Percentiles rank a stretch among this genome's conserved stretches.
Conservation (phyloP, 2,797 vertebrate species). For the Anguilla anguilla region DNA sequence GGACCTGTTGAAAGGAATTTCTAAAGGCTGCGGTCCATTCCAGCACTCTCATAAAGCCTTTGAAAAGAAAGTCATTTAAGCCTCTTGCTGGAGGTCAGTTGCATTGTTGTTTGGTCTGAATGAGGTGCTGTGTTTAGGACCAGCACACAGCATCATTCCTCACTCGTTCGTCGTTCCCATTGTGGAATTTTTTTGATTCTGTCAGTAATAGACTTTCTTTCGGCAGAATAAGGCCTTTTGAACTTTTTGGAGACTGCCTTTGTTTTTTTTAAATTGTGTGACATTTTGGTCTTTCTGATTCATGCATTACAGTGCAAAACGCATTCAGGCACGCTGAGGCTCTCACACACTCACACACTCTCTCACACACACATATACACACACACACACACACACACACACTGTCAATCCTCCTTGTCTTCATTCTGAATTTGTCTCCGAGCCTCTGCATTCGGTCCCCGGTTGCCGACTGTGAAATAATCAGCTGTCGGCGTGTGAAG, state of each 20-base stretch:
- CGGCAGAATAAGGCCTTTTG: neutral
- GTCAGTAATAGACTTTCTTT: conserved; percentile 43
- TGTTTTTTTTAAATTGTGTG: neutral
- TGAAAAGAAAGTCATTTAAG: conserved; percentile 58
- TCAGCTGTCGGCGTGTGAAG: neutral
- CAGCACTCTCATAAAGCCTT: conserved; percentile 29
- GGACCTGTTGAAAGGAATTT: conserved; percentile 39
- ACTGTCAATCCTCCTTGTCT: neutral
- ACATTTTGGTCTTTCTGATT: neutral
- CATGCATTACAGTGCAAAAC: conserved; percentile 40
- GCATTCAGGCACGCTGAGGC: conserved; percentile 44
- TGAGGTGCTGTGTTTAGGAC: conserved; percentile 41
- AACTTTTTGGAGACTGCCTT: conserved; percentile 30
- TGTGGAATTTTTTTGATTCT: conserved; percentile 38
- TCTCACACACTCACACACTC: neutral
- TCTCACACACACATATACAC: neutral
- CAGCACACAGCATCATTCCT: neutral
- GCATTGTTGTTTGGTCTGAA: conserved; percentile 64
- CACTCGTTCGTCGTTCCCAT: neutral
- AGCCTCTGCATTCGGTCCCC: neutral
- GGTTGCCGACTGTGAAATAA: neutral
- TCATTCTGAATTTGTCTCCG: neutral
- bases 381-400: neutral
- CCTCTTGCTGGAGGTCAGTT: conserved; percentile 56
- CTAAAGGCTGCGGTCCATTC: conserved; percentile 36